Percentiles rank a stretch among this genome's conserved stretches.
Conservation (phyloP, 2,888 invertebrate species). For the Vesta saturnalis region DNA sequence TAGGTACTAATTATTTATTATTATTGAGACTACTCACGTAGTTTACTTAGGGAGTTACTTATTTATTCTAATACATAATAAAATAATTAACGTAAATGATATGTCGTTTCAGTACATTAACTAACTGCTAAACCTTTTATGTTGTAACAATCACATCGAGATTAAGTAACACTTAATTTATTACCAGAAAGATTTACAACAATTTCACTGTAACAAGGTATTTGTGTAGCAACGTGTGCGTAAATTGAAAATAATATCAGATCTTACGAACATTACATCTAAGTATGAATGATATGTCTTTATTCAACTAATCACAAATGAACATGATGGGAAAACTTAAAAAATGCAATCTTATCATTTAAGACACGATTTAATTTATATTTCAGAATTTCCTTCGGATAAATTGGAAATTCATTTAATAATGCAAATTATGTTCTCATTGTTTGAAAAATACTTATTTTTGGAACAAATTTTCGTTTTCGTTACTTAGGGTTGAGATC, state of each 20-base stretch:
- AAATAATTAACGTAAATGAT: slow-evolving; percentile 12
- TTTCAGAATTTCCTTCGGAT: no score
- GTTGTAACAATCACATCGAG: slow-evolving; percentile 35
- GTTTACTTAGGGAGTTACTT: slow-evolving; percentile 5
- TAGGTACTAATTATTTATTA: slow-evolving; percentile 13
- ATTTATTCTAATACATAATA: slow-evolving; percentile 9
- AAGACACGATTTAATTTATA: no score
- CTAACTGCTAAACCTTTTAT: slow-evolving; percentile 23
- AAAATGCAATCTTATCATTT: no score
- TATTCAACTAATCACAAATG: not conserved
- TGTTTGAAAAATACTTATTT: no score
- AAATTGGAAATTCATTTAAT: no score
- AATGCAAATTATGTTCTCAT: no score
- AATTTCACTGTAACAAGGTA: slow-evolving; percentile 37
- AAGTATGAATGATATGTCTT: slow-evolving; percentile 11
- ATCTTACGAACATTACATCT: slow-evolving; percentile 23
- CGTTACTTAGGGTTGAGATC: no score
- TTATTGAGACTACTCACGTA: slow-evolving; percentile 15
- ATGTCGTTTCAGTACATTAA: slow-evolving; percentile 28
- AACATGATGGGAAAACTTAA: no score
- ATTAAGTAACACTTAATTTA: slow-evolving; percentile 36
- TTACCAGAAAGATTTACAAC: slow-evolving; percentile 28
- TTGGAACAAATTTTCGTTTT: no score
- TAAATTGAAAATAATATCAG: slow-evolving; percentile 23
- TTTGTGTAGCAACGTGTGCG: slow-evolving; percentile 44